Percentiles rank a stretch among this genome's conserved stretches.
phyloP scores from a whole-genome alignment of 2,888 invertebrate species.

The Napeogenes sylphis region DNA sequence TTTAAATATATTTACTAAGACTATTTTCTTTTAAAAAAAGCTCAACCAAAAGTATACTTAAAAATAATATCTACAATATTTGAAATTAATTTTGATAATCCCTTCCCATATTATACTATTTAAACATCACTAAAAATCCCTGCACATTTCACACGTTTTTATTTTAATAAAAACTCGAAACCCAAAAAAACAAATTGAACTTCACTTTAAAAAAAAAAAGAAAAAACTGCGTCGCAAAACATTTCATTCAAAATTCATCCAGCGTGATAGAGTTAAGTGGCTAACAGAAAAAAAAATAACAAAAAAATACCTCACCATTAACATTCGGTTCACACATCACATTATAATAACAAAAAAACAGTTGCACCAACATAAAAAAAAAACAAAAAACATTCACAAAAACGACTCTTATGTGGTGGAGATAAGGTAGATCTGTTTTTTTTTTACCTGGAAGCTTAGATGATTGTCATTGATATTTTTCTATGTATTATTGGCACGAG shows the following conservation, averaged over 20 bases:
- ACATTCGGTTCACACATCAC: constrained; percentile 53
- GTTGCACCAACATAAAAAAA: constrained; percentile 3
- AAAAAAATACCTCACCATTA: constrained; percentile 43
- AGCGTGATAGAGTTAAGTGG: constrained; percentile 56
- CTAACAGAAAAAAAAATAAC: constrained; percentile 40
- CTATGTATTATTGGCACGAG: constrained; percentile 28
- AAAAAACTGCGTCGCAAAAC: constrained; percentile 39
- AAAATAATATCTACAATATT: no score
- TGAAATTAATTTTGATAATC: no score
- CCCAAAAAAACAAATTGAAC: constrained; percentile 24
- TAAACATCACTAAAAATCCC: constrained; percentile 8
- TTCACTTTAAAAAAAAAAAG: constrained; percentile 36
- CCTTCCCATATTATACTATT: neutral
- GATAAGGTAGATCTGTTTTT: constrained; percentile 19
- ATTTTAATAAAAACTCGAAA: constrained; percentile 19
- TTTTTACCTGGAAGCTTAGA: constrained; percentile 16
- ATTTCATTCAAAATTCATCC: constrained; percentile 48
- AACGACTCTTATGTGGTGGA: constrained; percentile 16
- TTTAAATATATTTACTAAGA: no score
- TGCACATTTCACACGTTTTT: constrained; percentile 46
- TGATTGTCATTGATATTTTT: constrained; percentile 23
- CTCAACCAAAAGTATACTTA: no score
- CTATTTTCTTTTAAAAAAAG: no score
- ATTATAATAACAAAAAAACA: constrained; percentile 43
- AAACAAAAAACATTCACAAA: constrained; percentile 33